These are phyloP conservation scores for Gnatocerus cornutus DNA, from an alignment of 2,888 invertebrate genomes.

Conservation along the genomic window DNA sequence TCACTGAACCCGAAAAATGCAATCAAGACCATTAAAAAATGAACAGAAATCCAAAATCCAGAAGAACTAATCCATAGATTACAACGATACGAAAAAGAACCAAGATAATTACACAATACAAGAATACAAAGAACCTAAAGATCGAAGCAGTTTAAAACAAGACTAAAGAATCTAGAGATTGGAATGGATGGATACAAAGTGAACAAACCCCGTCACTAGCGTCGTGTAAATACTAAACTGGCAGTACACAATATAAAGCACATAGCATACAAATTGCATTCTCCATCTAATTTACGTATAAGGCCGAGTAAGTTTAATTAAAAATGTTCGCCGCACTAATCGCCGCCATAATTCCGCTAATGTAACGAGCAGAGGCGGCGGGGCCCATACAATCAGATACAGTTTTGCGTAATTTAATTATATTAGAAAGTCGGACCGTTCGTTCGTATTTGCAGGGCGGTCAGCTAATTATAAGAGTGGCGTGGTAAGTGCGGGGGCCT, in stretches of 20 bases:
- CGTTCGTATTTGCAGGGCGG: conserved; percentile 49
- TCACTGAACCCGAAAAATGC: too few species aligned
- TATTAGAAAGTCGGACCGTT: conserved; percentile 49
- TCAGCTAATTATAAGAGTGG: conserved; percentile 54
- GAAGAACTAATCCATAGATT: too few species aligned
- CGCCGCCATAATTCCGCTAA: conserved; percentile 42
- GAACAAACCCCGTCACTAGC: too few species aligned
- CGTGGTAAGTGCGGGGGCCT: conserved; percentile 42
- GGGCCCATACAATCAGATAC: conserved; percentile 43
- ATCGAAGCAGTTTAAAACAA: too few species aligned
- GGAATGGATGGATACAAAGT: too few species aligned
- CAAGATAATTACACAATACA: too few species aligned
- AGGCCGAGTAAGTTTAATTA: conserved; percentile 39
- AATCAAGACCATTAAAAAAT: too few species aligned
- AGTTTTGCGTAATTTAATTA: conserved; percentile 51
- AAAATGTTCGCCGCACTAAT: conserved; percentile 37
- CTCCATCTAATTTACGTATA: conserved; percentile 19
- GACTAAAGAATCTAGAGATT: too few species aligned
- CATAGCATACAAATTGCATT: conserved; percentile 16
- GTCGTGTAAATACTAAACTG: not conserved
- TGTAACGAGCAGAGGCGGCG: conserved; percentile 34
- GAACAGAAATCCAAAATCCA: too few species aligned
- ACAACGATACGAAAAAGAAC: too few species aligned
- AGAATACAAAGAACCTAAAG: too few species aligned
- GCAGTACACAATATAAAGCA: not conserved